phyloP scores from a whole-genome alignment of 2,113 vertebrate genomes.

The Nothobranchius furzeri region DNA sequence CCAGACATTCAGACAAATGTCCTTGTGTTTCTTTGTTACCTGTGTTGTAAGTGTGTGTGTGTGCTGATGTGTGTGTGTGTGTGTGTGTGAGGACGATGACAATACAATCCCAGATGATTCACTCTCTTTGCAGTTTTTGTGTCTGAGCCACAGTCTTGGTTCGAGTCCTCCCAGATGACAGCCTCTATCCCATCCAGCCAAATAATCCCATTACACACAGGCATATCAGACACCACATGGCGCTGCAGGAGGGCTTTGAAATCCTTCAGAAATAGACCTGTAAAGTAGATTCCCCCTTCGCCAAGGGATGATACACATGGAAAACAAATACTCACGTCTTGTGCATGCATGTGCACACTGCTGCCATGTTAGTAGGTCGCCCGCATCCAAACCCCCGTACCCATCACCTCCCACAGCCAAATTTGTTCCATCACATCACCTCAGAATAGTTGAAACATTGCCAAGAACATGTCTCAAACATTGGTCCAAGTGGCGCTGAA shows the following conservation, averaged over 20 bases:
- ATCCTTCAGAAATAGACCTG: conserved; percentile 48
- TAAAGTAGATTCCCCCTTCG: conserved; percentile 32
- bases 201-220: conserved; percentile 55
- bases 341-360: conserved; percentile 11
- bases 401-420: background rate
- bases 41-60: no score
- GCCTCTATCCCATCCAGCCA: conserved; percentile 40
- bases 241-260: conserved; percentile 25
- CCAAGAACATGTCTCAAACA: background rate
- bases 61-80: background rate
- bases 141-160: conserved; percentile 38
- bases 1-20: background rate
- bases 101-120: conserved; percentile 48
- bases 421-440: background rate
- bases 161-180: conserved; percentile 46
- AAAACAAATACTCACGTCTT: background rate
- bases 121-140: conserved; percentile 49
- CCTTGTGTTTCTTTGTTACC: background rate
- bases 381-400: background rate
- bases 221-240: conserved; percentile 30
- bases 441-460: background rate
- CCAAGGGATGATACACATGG: conserved; percentile 25
- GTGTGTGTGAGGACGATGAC: conserved; percentile 26
- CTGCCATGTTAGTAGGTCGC: conserved; percentile 2
- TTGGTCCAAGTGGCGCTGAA: background rate